Evolutionary conservation across 2,888 invertebrate species (phyloP).

Genomic region (Eupithecia tripunctaria): DNA sequence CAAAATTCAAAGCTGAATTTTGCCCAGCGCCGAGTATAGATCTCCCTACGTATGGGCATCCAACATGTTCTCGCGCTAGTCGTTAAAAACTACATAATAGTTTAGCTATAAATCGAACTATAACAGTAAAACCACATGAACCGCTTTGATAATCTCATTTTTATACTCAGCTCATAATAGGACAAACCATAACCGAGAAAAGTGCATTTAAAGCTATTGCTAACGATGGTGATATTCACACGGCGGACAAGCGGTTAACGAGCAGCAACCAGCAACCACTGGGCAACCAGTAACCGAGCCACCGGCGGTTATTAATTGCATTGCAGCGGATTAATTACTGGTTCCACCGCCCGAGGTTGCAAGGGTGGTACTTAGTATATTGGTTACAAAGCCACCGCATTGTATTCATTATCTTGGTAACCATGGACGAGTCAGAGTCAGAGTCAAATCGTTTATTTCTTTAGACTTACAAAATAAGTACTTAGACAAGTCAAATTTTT

Average conservation of each 20-base stretch:
- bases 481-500: too few relatives aligned
- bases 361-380: background rate
- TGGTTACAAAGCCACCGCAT: background rate
- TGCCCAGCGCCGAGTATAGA: background rate
- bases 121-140: background rate
- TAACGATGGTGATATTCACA: slow-evolving; percentile 2
- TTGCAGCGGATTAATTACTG: slow-evolving; percentile 3
- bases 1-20: background rate
- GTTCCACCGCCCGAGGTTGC: background rate
- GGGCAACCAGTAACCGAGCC: background rate
- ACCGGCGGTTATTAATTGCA: background rate
- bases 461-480: too few relatives aligned
- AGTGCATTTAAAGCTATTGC: background rate
- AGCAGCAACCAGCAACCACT: background rate
- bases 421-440: background rate
- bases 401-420: background rate
- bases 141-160: background rate
- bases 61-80: background rate
- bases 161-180: slow-evolving; percentile 1
- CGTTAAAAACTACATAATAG: background rate
- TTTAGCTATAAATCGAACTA: background rate
- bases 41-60: background rate
- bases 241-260: background rate
- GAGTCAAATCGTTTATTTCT: too few relatives aligned
- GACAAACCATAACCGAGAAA: background rate